A percentile compares a stretch with the other conserved stretches of the same genome.
These are phyloP conservation scores for Drosophila neonasuta DNA, from an alignment of 2,888 invertebrate genomes.

Conservation along the genomic window DNA sequence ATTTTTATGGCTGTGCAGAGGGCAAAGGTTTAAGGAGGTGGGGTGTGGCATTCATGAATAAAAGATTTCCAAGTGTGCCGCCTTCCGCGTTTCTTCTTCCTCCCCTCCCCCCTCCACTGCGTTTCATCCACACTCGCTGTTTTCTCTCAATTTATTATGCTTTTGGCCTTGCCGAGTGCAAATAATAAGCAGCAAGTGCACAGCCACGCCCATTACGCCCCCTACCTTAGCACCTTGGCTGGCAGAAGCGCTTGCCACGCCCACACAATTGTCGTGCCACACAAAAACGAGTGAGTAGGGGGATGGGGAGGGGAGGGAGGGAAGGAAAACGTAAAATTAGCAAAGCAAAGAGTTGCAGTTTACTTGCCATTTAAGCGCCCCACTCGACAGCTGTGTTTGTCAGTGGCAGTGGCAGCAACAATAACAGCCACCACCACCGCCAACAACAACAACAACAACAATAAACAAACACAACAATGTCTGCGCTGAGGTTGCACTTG, in stretches of 20 bases:
- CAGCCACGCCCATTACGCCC: constrained; percentile 51
- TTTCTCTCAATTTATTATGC: constrained; percentile 70
- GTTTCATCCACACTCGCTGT: neutral
- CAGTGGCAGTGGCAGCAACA: constrained; percentile 60
- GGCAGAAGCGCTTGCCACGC: constrained; percentile 38
- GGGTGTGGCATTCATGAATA: constrained; percentile 68
- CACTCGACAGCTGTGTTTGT: constrained; percentile 77
- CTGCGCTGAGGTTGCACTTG: constrained; percentile 47
- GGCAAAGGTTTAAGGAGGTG: constrained; percentile 8
- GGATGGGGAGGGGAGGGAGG: neutral
- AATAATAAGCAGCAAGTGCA: constrained; percentile 78
- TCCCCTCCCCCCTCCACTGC: neutral
- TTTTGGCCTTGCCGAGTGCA: constrained; percentile 76
- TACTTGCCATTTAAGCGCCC: constrained; percentile 76
- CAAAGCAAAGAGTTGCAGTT: constrained; percentile 78
- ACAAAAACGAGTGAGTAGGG: neutral
- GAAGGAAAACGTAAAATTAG: constrained; percentile 60
- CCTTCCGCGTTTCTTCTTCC: neutral
- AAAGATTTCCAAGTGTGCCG: constrained; percentile 70
- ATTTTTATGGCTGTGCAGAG: constrained; percentile 63
- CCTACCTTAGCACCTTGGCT: constrained; percentile 46
- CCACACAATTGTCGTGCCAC: constrained; percentile 64
- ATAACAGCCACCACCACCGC: constrained; percentile 22
- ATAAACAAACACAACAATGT: constrained; percentile 34
- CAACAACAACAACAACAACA: constrained; percentile 14